phyloP scores from a whole-genome alignment of 2,888 invertebrate species.

The Pyrgus malvae region DNA sequence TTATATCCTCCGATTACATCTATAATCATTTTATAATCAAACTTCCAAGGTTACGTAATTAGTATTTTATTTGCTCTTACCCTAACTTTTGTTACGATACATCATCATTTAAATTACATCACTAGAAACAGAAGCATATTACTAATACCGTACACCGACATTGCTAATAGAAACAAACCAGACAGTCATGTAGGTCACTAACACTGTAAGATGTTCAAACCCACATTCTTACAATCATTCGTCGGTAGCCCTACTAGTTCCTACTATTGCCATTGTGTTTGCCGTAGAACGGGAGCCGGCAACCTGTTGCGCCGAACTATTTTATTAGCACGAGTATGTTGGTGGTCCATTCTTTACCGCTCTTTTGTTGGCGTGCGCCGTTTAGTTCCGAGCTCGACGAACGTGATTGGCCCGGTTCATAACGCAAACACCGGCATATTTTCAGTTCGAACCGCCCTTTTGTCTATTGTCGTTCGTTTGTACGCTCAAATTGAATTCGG shows the following conservation, averaged over 20 bases:
- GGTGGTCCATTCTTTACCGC: constrained; percentile 78
- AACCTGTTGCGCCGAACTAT: constrained; percentile 79
- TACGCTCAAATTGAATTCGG: constrained; percentile 43
- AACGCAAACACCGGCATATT: constrained; percentile 64
- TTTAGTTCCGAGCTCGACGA: constrained; percentile 61
- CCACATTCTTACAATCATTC: constrained; percentile 30
- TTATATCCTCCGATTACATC: too few relatives aligned
- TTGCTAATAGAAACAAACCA: too few relatives aligned
- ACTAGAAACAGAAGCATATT: too few relatives aligned
- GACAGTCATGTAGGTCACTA: too few relatives aligned
- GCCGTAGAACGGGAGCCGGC: constrained; percentile 44
- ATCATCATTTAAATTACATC: too few relatives aligned
- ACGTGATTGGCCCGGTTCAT: constrained; percentile 71
- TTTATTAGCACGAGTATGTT: constrained; percentile 77
- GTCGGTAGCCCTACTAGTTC: constrained; percentile 42
- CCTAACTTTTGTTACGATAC: too few relatives aligned
- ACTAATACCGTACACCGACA: too few relatives aligned
- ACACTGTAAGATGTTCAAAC: too few relatives aligned
- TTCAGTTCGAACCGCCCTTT: constrained; percentile 55
- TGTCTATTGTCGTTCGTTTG: constrained; percentile 43
- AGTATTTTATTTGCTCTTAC: too few relatives aligned
- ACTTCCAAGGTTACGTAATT: too few relatives aligned
- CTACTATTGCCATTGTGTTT: constrained; percentile 66
- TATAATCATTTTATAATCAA: too few relatives aligned
- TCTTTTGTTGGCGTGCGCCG: constrained; percentile 72